Conservation (phyloP, 2,113 vertebrate genomes). For the Sciurus niger region DNA sequence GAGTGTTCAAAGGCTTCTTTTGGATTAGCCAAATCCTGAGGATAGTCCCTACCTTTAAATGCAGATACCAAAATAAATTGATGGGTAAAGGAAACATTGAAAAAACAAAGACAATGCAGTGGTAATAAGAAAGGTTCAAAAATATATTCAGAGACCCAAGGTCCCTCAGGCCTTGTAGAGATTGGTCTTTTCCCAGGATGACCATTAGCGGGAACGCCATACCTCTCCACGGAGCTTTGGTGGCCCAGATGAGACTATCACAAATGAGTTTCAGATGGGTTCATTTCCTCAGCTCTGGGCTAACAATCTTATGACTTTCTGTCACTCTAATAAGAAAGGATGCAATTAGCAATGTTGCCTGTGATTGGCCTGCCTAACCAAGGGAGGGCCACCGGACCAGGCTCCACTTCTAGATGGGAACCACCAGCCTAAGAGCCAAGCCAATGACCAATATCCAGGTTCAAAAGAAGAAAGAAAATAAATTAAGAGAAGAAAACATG, state of each 20-base stretch:
- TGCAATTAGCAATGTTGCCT: neutral
- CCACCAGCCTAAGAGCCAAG: neutral
- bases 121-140: neutral
- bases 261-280: neutral
- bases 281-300: neutral
- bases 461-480: neutral
- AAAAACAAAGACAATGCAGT: neutral
- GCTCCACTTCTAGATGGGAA: neutral
- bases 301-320: neutral
- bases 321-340: neutral
- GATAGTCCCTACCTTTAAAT: neutral
- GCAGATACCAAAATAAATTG: constrained; percentile 9
- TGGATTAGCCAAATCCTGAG: neutral
- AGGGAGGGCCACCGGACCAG: neutral
- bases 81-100: no score
- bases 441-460: neutral
- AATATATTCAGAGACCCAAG: constrained; percentile 23
- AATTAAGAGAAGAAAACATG: no score
- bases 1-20: neutral
- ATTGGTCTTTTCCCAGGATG: neutral
- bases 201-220: neutral
- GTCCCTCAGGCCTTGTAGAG: neutral
- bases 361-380: neutral
- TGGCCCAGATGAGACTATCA: neutral
- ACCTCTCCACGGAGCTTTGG: neutral